These are phyloP conservation scores for Condylura cristata DNA, from an alignment of 2,113 vertebrate genomes.

Conservation along the genomic window DNA sequence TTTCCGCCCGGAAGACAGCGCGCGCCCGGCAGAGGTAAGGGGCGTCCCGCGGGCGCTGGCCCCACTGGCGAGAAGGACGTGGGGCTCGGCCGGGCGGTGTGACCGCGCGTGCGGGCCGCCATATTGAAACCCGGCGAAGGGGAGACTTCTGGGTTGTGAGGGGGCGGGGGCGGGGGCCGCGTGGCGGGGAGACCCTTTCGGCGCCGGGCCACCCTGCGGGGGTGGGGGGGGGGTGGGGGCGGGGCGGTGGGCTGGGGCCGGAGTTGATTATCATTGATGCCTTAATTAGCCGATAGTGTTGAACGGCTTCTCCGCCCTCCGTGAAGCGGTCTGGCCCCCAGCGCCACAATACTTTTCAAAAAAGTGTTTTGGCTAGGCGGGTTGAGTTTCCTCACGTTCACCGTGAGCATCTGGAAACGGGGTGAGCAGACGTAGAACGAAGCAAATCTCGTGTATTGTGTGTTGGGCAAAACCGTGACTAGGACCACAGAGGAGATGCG, in stretches of 20 bases:
- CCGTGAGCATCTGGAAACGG: not conserved
- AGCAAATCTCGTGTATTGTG: not conserved
- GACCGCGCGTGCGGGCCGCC: constrained; percentile 2
- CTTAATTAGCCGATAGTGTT: no score
- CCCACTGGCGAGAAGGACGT: not conserved
- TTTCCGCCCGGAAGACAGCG: not conserved
- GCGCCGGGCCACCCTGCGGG: fast-evolving
- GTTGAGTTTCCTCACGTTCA: not conserved
- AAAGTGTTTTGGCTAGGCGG: not conserved
- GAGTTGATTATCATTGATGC: not conserved
- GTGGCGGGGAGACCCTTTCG: fast-evolving
- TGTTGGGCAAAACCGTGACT: fast-evolving
- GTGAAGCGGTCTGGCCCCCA: not conserved
- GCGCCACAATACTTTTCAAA: no score
- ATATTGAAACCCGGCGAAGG: constrained; percentile 60
- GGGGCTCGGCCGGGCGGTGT: fast-evolving
- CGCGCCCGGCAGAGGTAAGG: not conserved
- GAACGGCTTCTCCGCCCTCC: not conserved
- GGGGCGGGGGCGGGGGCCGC: not conserved
- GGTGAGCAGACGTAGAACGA: not conserved
- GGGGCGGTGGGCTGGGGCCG: fast-evolving
- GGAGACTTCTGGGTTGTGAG: not conserved
- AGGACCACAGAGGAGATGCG: not conserved
- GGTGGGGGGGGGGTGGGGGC: fast-evolving
- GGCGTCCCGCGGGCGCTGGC: not conserved